Conservation (phyloP, 2,113 vertebrate species). For the human region DNA sequence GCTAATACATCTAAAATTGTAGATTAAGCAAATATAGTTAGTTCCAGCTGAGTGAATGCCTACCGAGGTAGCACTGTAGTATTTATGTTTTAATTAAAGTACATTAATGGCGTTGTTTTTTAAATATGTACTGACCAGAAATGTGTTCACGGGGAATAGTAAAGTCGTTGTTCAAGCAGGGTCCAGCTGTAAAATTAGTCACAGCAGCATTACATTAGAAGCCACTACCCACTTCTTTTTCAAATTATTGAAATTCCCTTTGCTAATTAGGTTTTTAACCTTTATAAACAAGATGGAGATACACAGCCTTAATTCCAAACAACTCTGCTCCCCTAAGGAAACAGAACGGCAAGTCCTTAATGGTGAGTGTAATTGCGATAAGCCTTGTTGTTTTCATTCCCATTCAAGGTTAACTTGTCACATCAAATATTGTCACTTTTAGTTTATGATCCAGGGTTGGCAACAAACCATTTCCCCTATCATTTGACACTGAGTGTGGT, state of each 20-base stretch:
- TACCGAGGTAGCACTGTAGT: conserved; percentile 86
- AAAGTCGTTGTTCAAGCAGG: conserved; percentile 66
- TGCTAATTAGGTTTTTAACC: conserved; percentile 81
- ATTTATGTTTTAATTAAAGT: conserved; percentile 90
- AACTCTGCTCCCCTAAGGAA: conserved; percentile 70
- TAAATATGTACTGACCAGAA: conserved; percentile 81
- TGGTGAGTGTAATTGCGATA: conserved; percentile 58
- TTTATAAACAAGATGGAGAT: conserved; percentile 76
- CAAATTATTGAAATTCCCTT: conserved; percentile 72
- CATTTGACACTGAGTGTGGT: conserved; percentile 48
- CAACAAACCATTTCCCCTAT: conserved; percentile 11
- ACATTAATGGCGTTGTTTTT: conserved; percentile 83
- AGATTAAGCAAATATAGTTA: conserved; percentile 94
- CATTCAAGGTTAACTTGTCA: conserved; percentile 62
- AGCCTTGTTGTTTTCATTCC: conserved; percentile 66
- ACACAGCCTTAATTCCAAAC: conserved; percentile 60
- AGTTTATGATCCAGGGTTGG: conserved; percentile 58
- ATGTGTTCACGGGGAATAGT: conserved; percentile 79
- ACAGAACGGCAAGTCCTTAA: conserved; percentile 66
- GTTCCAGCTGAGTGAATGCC: conserved; percentile 90
- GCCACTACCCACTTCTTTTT: conserved; percentile 75
- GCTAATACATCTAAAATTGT: conserved; percentile 96
- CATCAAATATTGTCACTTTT: conserved; percentile 68
- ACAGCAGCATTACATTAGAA: conserved; percentile 55
- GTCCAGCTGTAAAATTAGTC: conserved; percentile 76